phyloP scores from a whole-genome alignment of 1,140 invertebrate species.

The Pseudachorutes palmiensis region DNA sequence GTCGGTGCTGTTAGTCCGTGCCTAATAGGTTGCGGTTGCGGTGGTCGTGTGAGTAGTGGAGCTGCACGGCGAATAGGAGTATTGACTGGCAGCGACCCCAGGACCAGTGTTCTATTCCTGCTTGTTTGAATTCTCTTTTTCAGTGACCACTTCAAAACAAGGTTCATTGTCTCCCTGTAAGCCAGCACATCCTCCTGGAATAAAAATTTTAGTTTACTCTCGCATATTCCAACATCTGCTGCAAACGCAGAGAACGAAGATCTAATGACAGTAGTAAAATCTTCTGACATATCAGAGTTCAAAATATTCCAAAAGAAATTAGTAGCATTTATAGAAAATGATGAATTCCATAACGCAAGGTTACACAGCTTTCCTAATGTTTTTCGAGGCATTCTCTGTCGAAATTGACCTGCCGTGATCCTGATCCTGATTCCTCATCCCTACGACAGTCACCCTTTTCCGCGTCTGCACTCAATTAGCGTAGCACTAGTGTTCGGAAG shows the following conservation, averaged over 20 bases:
- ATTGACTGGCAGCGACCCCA: too few species aligned
- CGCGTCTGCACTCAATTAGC: neutral
- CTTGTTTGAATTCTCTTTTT: neutral
- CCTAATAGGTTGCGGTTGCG: neutral
- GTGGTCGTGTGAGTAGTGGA: neutral
- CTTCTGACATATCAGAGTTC: too few species aligned
- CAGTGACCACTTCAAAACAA: neutral
- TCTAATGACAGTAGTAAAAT: too few species aligned
- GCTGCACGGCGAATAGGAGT: neutral
- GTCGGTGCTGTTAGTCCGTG: neutral
- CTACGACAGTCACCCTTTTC: too few species aligned
- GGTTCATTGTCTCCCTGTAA: neutral
- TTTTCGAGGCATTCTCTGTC: neutral
- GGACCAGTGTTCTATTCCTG: neutral
- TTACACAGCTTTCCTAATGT: neutral
- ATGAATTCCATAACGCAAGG: neutral
- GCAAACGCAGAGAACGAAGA: too few species aligned
- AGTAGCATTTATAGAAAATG: too few species aligned
- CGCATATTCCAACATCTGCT: too few species aligned
- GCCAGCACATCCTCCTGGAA: neutral
- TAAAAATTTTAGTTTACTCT: slow-evolving; percentile 1
- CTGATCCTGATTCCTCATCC: too few species aligned
- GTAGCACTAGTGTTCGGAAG: neutral
- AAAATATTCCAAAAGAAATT: too few species aligned
- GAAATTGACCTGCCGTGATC: too few species aligned